Percentiles rank a stretch among this genome's conserved stretches.
phyloP scores from a whole-genome alignment of 2,797 vertebrate species.

The Carcharodon carcharias region DNA sequence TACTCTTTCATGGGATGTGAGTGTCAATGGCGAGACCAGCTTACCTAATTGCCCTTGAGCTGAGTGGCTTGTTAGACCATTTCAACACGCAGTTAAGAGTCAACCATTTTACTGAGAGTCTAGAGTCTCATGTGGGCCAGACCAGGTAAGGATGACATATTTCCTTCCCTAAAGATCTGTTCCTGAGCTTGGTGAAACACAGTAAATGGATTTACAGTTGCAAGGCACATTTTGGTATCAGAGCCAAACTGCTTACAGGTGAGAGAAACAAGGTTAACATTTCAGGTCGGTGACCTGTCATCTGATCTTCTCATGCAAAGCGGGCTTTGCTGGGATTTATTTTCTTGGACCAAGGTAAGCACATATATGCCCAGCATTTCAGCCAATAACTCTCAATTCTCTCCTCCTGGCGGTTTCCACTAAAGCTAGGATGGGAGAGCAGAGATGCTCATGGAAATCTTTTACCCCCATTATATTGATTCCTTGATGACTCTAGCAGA shows the following conservation, averaged over 20 bases:
- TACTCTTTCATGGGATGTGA: too few species aligned
- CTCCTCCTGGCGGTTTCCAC: background rate
- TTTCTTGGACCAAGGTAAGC: background rate
- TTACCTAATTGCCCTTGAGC: too few species aligned
- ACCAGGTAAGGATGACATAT: too few species aligned
- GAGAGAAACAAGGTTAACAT: background rate
- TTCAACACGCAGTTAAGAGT: too few species aligned
- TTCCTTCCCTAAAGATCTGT: too few species aligned
- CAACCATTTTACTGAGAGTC: too few species aligned
- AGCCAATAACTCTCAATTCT: background rate
- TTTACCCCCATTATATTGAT: too few species aligned
- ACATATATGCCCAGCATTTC: background rate
- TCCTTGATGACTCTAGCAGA: background rate
- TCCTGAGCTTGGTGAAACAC: background rate
- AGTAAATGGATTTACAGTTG: background rate
- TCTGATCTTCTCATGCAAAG: background rate
- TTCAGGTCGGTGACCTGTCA: background rate
- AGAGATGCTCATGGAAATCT: background rate
- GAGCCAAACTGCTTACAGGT: background rate
- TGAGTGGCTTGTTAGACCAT: too few species aligned
- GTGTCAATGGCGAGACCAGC: too few species aligned
- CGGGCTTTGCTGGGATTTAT: background rate
- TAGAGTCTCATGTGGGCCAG: too few species aligned
- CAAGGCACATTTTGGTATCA: background rate
- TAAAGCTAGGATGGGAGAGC: background rate